Percentiles rank a stretch among this genome's conserved stretches.
These are phyloP conservation scores for Sebastes melanostomus DNA, from an alignment of 2,797 vertebrate genomes.

Conservation along the genomic window DNA sequence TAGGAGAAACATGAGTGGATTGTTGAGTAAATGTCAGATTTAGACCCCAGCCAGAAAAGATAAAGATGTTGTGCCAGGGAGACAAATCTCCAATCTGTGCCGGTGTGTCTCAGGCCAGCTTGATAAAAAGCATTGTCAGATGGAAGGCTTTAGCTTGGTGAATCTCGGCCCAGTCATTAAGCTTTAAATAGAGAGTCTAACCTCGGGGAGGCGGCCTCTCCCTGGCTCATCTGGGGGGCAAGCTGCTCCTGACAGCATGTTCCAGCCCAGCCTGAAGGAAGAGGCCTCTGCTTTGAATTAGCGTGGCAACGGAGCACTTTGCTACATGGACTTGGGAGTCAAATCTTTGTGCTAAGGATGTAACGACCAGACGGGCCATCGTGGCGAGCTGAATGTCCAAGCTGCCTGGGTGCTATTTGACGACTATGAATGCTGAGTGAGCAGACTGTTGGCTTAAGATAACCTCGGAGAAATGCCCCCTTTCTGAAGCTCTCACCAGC, in stretches of 20 bases:
- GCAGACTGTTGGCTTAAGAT: neutral
- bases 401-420: conserved; percentile 12
- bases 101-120: conserved; percentile 43
- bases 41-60: conserved; percentile 35
- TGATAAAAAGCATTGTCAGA: conserved; percentile 69
- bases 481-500: conserved; percentile 1
- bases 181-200: conserved; percentile 71
- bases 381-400: neutral
- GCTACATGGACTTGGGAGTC: conserved; percentile 10
- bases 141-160: conserved; percentile 62
- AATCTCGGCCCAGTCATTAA: conserved; percentile 69
- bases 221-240: conserved; percentile 67
- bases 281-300: conserved; percentile 46
- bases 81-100: conserved; percentile 72
- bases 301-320: conserved; percentile 12
- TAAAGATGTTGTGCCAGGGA: conserved; percentile 54
- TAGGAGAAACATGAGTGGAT: conserved; percentile 55
- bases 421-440: neutral
- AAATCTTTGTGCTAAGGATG: neutral
- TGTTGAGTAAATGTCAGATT: conserved; percentile 70
- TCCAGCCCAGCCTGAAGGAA: conserved; percentile 56
- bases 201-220: conserved; percentile 60
- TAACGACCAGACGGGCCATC: neutral
- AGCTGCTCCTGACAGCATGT: conserved; percentile 64
- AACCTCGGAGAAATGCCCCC: neutral